Base-by-base conservation (phyloP, 2,888 invertebrate genomes). In the Sarcophaga rosellei region DNA sequence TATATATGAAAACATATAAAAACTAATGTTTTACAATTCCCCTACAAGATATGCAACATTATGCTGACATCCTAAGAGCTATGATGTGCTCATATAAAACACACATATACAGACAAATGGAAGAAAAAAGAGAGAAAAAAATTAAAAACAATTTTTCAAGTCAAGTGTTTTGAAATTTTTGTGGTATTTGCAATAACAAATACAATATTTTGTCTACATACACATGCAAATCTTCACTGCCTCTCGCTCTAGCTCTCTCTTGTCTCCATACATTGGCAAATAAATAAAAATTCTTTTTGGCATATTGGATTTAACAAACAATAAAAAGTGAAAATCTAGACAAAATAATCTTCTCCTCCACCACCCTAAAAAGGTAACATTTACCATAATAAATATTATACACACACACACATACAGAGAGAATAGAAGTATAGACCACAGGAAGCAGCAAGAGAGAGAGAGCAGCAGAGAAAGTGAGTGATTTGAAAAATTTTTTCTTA, bases 301-400 rank as follows among this genome's bases (percentile, higher is more conserved):
- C 84, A 84, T 84, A 84, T 84, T 84, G 59, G 83, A 78, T 79
- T 83, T 83, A 78, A 68, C 83, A 83, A 83, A 78, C 78, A 83
- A 63, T 78, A 45, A 59, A 69, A 83, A 83, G 68, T 83, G 62
- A 25, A 83, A 83, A 83, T 74, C 63, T 74, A 78, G 83, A 78
- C 83, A 83, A 83, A 70, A 75, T 69, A 75, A 84, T 84, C 68
- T 70, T 53, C 15, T 3, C 8, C 35, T 2, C 8, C 1, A 0
- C 8, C 35, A 1, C 8, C 35, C 8, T 6, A 35, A 35, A 23
- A 17, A 45, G 62, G 59, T 57, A 70, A 65, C 61, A 75, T 17
- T 35, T 35, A 35, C 35, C 6, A 35, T 35, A 35, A 35, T 35
- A 35, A 35, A 35, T 35, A 35, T 35, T 35, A 57, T 23, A 57